A percentile compares a stretch with the other conserved stretches of the same genome.
Evolutionary conservation across 2,797 vertebrate species (phyloP).

Genomic region (Ptychadena robeensis): DNA sequence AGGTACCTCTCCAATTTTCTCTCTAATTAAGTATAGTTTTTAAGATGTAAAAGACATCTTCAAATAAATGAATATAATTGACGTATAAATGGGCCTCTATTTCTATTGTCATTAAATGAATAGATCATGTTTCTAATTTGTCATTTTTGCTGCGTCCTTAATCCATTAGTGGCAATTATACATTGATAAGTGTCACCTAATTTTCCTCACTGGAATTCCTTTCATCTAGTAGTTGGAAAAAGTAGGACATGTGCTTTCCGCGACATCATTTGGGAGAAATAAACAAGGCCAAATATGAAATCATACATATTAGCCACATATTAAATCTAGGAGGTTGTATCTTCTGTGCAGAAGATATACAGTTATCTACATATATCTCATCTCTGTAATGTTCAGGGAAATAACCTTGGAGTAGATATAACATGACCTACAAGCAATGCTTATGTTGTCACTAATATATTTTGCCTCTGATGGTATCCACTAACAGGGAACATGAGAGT

Average conservation of each 20-base stretch:
- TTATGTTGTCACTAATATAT: slow-evolving; percentile 15
- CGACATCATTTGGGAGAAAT: slow-evolving; percentile 3
- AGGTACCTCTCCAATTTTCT: slow-evolving; percentile 25
- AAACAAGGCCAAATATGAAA: slow-evolving; percentile 9
- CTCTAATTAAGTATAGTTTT: slow-evolving; percentile 29
- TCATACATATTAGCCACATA: background rate
- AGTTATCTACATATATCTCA: background rate
- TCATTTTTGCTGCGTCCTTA: background rate
- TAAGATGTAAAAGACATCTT: slow-evolving; percentile 29
- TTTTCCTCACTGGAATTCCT: background rate
- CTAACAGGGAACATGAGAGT: slow-evolving; percentile 39
- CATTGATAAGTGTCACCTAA: slow-evolving; percentile 29
- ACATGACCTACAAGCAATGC: slow-evolving; percentile 28
- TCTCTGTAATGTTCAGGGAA: background rate
- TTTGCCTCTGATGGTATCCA: slow-evolving; percentile 38
- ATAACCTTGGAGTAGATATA: slow-evolving; percentile 31
- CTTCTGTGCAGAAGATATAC: background rate
- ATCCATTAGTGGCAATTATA: slow-evolving; percentile 44
- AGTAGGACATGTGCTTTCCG: slow-evolving; percentile 7
- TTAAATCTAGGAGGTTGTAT: background rate
- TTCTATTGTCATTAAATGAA: slow-evolving; percentile 32
- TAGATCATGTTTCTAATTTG: slow-evolving; percentile 39
- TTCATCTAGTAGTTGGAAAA: slow-evolving; percentile 21
- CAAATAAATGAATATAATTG: slow-evolving; percentile 46
- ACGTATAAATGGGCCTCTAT: slow-evolving; percentile 25